A percentile compares a stretch with the other conserved stretches of the same genome.
Evolutionary conservation across 1,140 invertebrate genomes (phyloP).

Genomic region (Diachasmimorpha longicaudata): DNA sequence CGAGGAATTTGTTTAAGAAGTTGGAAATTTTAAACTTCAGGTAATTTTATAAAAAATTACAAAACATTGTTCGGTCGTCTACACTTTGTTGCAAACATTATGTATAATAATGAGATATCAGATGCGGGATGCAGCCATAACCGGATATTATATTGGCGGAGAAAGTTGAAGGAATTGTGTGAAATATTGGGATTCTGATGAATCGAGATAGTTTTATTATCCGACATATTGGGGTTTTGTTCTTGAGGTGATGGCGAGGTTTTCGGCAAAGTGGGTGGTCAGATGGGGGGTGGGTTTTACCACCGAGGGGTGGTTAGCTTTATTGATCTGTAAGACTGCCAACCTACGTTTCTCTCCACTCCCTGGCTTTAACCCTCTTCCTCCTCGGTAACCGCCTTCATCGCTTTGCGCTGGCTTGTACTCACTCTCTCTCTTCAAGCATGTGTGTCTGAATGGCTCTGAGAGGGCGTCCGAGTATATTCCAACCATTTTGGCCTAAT

Average conservation of each 20-base stretch:
- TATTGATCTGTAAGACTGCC: conserved; percentile 65
- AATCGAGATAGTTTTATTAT: conserved; percentile 50
- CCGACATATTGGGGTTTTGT: conserved; percentile 62
- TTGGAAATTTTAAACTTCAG: too few relatives aligned
- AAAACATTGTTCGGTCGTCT: too few relatives aligned
- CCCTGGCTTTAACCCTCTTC: conserved; percentile 40
- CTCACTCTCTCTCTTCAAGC: conserved; percentile 18
- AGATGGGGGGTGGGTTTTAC: conserved; percentile 44
- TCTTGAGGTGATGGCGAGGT: conserved; percentile 53
- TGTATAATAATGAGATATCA: too few relatives aligned
- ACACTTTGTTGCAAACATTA: too few relatives aligned
- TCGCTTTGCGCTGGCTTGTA: conserved; percentile 18
- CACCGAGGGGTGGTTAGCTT: conserved; percentile 58
- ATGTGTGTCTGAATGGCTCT: conserved; percentile 5
- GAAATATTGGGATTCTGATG: too few relatives aligned
- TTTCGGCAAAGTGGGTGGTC: conserved; percentile 20
- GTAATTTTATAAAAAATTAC: too few relatives aligned
- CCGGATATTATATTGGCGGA: too few relatives aligned
- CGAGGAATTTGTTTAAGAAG: too few relatives aligned
- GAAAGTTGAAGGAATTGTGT: too few relatives aligned
- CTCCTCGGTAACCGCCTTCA: conserved; percentile 35
- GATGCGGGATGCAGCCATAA: too few relatives aligned
- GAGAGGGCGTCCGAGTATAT: neutral
- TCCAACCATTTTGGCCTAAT: neutral
- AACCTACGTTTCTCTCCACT: conserved; percentile 49